Conservation (phyloP, 2,888 invertebrate species). For the Eilema sororculum region DNA sequence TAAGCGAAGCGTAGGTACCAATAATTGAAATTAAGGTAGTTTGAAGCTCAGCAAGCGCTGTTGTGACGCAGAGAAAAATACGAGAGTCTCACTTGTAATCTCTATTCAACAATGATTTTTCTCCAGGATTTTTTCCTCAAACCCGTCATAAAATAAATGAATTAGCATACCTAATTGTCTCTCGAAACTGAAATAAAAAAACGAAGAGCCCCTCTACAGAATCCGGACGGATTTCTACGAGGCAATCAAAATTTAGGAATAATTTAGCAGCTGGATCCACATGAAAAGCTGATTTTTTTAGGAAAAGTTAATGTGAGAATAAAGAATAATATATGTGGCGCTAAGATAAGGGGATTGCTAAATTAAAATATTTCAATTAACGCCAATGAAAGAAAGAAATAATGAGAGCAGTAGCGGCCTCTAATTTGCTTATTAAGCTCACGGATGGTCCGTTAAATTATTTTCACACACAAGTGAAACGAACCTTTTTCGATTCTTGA, state of each 20-base stretch:
- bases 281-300: constrained; percentile 70
- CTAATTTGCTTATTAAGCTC: constrained; percentile 62
- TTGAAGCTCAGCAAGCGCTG: constrained; percentile 10
- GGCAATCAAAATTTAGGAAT: constrained; percentile 82
- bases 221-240: constrained; percentile 74
- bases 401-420: constrained; percentile 56
- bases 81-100: constrained; percentile 51
- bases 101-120: constrained; percentile 73
- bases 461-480: constrained; percentile 67
- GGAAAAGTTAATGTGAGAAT: constrained; percentile 68
- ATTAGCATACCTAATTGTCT: constrained; percentile 85
- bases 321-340: constrained; percentile 65
- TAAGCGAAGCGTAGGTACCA: constrained; percentile 29
- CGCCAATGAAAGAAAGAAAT: constrained; percentile 59
- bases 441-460: constrained; percentile 58
- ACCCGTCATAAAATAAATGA: constrained; percentile 79
- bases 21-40: constrained; percentile 32
- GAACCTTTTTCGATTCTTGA: constrained; percentile 61
- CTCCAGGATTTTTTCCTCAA: constrained; percentile 67
- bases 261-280: constrained; percentile 75
- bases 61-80: constrained; percentile 22
- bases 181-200: constrained; percentile 75
- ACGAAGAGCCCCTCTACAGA: constrained; percentile 67
- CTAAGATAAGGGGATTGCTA: constrained; percentile 57
- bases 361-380: constrained; percentile 77